These are phyloP conservation scores for Metalampra italica DNA, from an alignment of 2,888 invertebrate species.

Conservation along the genomic window DNA sequence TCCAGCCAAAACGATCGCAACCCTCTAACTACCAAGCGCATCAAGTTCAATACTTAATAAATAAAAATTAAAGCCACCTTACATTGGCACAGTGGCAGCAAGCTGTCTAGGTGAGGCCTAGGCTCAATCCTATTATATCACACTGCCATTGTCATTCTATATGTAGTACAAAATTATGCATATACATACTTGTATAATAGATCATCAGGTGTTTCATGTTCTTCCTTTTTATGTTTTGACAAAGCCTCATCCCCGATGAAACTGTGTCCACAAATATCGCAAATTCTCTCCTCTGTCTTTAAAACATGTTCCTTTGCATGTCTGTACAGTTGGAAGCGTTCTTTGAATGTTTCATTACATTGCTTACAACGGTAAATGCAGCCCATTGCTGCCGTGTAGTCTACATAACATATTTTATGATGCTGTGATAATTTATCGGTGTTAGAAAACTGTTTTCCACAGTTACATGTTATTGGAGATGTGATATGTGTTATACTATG, in stretches of 20 bases:
- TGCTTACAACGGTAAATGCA: conserved; percentile 60
- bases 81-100: no score
- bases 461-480: conserved; percentile 40
- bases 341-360: conserved; percentile 55
- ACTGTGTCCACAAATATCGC: conserved; percentile 58
- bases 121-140: no score
- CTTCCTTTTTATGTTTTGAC: conserved; percentile 45
- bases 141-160: no score
- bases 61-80: no score
- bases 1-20: no score
- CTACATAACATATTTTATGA: conserved; percentile 47
- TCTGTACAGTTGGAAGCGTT: conserved; percentile 51
- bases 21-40: no score
- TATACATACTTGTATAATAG: conserved; percentile 50
- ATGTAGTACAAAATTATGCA: no score
- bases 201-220: conserved; percentile 41
- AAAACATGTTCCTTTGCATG: conserved; percentile 61
- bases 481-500: conserved; percentile 48
- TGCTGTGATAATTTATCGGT: conserved; percentile 48
- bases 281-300: conserved; percentile 45
- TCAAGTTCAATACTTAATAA: no score
- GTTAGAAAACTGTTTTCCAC: conserved; percentile 48
- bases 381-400: conserved; percentile 43
- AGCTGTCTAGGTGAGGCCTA: no score
- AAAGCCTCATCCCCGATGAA: conserved; percentile 49